These are phyloP conservation scores for Glareola pratincola DNA, from an alignment of 2,113 vertebrate species.

Conservation along the genomic window DNA sequence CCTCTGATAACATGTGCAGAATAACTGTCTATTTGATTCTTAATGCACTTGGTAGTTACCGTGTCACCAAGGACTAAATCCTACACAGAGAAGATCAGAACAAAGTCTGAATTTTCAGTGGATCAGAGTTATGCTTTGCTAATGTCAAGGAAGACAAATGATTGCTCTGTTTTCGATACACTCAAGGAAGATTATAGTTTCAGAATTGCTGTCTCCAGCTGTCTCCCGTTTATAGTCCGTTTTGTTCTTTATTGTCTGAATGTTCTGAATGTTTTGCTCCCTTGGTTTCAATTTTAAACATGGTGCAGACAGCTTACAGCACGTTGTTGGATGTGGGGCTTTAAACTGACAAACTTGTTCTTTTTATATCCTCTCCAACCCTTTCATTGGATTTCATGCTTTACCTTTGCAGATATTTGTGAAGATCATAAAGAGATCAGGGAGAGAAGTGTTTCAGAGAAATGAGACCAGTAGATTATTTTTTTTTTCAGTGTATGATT, in stretches of 20 bases:
- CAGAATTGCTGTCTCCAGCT: slow-evolving; percentile 31
- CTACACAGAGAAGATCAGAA: neutral
- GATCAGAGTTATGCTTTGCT: slow-evolving; percentile 14
- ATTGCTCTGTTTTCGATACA: slow-evolving; percentile 35
- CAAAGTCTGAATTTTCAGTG: slow-evolving; percentile 20
- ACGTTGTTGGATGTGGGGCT: slow-evolving; percentile 7
- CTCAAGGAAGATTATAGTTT: slow-evolving; percentile 32
- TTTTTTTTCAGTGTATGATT: neutral
- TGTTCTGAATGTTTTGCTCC: slow-evolving; percentile 32
- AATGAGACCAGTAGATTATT: neutral
- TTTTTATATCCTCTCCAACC: neutral
- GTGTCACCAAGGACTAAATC: slow-evolving; percentile 8
- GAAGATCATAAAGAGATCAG: slow-evolving; percentile 35
- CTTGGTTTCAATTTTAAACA: slow-evolving; percentile 52
- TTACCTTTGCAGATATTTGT: slow-evolving; percentile 54
- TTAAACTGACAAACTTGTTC: slow-evolving; percentile 39
- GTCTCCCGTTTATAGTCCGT: neutral
- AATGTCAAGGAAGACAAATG: slow-evolving; percentile 16
- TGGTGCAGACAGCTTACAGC: slow-evolving; percentile 1
- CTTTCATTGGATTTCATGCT: slow-evolving; percentile 18
- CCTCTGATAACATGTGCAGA: neutral
- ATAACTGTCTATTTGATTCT: neutral
- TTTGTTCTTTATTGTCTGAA: slow-evolving; percentile 38
- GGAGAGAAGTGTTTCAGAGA: neutral
- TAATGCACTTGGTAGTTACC: neutral